These are phyloP conservation scores for Belonocnema kinseyi DNA, from an alignment of 1,140 invertebrate species.

Conservation along the genomic window DNA sequence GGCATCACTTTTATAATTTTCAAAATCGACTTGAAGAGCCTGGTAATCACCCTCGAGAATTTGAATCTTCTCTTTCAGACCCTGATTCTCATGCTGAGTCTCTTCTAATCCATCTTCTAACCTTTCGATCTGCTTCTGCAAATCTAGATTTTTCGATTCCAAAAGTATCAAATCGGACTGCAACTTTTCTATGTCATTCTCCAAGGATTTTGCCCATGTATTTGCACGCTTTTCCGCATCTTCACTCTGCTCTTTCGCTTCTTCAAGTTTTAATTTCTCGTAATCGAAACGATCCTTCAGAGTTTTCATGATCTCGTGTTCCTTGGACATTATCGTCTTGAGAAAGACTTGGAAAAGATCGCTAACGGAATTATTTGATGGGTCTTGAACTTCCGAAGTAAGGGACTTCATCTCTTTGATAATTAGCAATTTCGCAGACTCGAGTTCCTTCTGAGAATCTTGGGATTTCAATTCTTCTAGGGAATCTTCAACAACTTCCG, in stretches of 20 bases:
- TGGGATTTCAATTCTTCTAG: slow-evolving; percentile 15
- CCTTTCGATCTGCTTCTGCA: slow-evolving; percentile 35
- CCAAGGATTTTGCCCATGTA: slow-evolving; percentile 60
- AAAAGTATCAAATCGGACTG: slow-evolving; percentile 56
- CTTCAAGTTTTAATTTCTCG: slow-evolving; percentile 54
- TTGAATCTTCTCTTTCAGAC: slow-evolving; percentile 56
- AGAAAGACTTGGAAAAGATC: slow-evolving; percentile 60
- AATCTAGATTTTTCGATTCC: slow-evolving; percentile 41
- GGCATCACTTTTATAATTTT: slow-evolving; percentile 45
- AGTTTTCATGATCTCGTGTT: slow-evolving; percentile 60
- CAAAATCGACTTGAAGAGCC: slow-evolving; percentile 57
- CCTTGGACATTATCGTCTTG: slow-evolving; percentile 60
- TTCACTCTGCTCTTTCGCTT: slow-evolving; percentile 56
- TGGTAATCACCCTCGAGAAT: slow-evolving; percentile 57
- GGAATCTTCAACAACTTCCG: slow-evolving; percentile 12
- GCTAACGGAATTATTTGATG: slow-evolving; percentile 46
- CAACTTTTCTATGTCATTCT: slow-evolving; percentile 63
- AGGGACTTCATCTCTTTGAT: slow-evolving; percentile 62
- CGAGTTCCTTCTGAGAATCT: slow-evolving; percentile 49
- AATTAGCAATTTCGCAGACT: slow-evolving; percentile 51
- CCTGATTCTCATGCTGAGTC: slow-evolving; percentile 55
- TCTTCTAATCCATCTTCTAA: slow-evolving; percentile 51
- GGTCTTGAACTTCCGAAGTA: slow-evolving; percentile 41
- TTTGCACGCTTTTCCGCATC: slow-evolving; percentile 57
- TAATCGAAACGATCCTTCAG: slow-evolving; percentile 49